Evolutionary conservation across 2,113 vertebrate genomes (phyloP).

Genomic region (Silurus asotus): DNA sequence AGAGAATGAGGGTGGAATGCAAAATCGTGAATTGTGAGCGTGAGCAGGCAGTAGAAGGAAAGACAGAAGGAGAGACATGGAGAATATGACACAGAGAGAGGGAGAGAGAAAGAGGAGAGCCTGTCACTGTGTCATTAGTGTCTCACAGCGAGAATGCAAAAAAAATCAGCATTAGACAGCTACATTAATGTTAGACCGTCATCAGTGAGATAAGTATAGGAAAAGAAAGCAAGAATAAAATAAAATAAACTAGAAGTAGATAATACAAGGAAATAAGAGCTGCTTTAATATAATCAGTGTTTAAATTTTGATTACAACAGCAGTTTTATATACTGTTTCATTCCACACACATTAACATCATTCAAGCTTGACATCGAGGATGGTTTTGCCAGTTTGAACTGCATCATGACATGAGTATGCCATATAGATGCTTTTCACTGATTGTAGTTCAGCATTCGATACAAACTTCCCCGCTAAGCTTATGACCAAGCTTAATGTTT

Average conservation of each 20-base stretch:
- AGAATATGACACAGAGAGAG: neutral
- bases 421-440: neutral
- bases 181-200: conserved; percentile 16
- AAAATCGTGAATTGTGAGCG: neutral
- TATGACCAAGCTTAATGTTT: neutral
- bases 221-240: neutral
- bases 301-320: neutral
- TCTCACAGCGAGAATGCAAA: conserved; percentile 14
- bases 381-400: neutral
- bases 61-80: neutral
- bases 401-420: neutral
- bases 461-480: neutral
- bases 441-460: neutral
- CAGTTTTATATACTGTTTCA: neutral
- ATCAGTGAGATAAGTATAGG: neutral
- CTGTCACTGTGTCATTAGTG: conserved; percentile 15
- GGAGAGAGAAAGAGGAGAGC: neutral
- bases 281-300: neutral
- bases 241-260: neutral
- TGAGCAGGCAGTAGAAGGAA: neutral
- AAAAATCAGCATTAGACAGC: conserved; percentile 19
- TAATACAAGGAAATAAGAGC: neutral
- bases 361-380: neutral
- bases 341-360: neutral
- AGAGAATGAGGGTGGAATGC: neutral